These are phyloP conservation scores for Cercopithecus neglectus DNA, from an alignment of 2,797 vertebrate species.

Conservation along the genomic window DNA sequence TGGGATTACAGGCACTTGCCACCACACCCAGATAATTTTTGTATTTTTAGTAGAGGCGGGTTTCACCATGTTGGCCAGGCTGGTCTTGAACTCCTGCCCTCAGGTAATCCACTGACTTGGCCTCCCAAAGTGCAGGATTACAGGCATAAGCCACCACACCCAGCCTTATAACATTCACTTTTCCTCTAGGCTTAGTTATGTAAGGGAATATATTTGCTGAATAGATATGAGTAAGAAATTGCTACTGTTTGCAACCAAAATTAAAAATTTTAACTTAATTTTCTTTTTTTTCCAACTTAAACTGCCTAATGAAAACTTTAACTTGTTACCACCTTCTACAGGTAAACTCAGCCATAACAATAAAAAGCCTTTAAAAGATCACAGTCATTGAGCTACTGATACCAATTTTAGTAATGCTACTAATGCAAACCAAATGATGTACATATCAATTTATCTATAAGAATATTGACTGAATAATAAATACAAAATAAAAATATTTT, in stretches of 20 bases:
- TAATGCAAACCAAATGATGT: not conserved
- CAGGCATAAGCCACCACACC: not conserved
- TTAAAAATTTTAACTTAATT: not conserved
- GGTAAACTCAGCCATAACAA: not conserved
- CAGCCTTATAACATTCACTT: not conserved
- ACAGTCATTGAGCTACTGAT: not conserved
- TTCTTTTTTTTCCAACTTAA: not conserved
- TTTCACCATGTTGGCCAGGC: not conserved
- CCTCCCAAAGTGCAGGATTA: not conserved
- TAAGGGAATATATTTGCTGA: not conserved
- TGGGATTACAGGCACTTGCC: not conserved
- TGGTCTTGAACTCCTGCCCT: not conserved
- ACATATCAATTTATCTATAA: not conserved
- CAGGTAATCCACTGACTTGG: not conserved
- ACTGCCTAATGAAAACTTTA: not conserved
- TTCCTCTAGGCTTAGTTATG: not conserved
- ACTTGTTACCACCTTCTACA: not conserved
- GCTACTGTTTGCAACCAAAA: not conserved
- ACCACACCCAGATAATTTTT: not conserved
- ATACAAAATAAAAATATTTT: not conserved
- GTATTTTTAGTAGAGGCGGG: not conserved
- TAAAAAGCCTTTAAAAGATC: not conserved
- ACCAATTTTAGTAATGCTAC: not conserved
- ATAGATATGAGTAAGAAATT: not conserved
- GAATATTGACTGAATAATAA: not conserved